phyloP scores from a whole-genome alignment of 2,797 vertebrate genomes.

The Podargus strigoides region DNA sequence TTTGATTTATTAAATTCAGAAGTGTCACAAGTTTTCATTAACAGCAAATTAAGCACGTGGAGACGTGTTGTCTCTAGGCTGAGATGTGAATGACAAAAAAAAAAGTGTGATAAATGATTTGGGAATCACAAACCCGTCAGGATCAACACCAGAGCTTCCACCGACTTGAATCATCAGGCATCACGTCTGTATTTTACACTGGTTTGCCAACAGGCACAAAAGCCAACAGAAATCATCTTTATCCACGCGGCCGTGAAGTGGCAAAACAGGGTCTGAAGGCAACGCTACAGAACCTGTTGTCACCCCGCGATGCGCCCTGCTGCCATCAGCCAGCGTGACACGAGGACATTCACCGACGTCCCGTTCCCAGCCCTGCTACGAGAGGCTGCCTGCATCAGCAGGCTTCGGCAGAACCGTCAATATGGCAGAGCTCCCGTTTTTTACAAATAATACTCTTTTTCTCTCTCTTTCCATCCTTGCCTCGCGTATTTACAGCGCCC shows the following conservation, averaged over 20 bases:
- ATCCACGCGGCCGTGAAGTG: rapidly evolving
- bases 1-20: background rate
- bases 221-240: background rate
- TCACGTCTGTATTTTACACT: rapidly evolving
- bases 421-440: background rate
- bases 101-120: rapidly evolving
- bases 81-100: background rate
- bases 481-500: background rate
- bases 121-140: background rate
- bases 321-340: background rate
- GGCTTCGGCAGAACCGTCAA: background rate
- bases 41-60: background rate
- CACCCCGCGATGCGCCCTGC: background rate
- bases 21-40: background rate
- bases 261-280: background rate
- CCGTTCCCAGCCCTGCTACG: background rate
- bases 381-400: background rate
- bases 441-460: background rate
- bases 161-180: background rate
- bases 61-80: background rate
- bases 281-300: background rate
- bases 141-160: background rate
- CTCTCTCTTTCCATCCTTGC: background rate
- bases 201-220: background rate
- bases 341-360: background rate